Conservation (phyloP, 2,888 invertebrate genomes). For the Eretmocerus hayati region DNA sequence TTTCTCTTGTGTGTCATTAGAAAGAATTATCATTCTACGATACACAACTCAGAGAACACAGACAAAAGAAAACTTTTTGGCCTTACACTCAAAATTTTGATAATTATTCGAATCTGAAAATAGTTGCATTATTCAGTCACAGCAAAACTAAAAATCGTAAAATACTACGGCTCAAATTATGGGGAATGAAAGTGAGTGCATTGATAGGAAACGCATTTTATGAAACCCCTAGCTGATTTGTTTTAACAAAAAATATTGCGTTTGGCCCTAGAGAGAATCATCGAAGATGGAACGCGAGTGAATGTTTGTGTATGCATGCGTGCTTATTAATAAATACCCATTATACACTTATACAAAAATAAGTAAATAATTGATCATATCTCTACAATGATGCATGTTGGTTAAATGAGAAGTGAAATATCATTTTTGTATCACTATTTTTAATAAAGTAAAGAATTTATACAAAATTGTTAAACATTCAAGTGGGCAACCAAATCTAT, state of each 20-base stretch:
- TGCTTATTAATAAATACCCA: conserved; percentile 18
- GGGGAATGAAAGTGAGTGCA: too few species aligned
- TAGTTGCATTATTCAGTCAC: too few species aligned
- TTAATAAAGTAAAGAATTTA: conserved; percentile 36
- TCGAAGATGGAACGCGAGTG: conserved; percentile 31
- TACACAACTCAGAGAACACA: too few species aligned
- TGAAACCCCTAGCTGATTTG: conserved; percentile 43
- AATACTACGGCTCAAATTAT: too few species aligned
- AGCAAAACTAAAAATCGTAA: too few species aligned
- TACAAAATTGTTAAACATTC: conserved; percentile 19
- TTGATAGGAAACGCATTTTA: conserved; percentile 31
- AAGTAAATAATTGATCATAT: conserved; percentile 28
- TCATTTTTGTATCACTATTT: conserved; percentile 41
- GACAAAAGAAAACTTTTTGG: too few species aligned
- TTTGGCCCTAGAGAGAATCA: conserved; percentile 29
- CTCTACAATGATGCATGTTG: conserved; percentile 31
- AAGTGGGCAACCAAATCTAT: conserved; percentile 13
- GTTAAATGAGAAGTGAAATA: conserved; percentile 33
- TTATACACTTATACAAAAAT: conserved; percentile 30
- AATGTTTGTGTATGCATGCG: conserved; percentile 21
- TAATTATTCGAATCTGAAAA: too few species aligned
- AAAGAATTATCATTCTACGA: too few species aligned
- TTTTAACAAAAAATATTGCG: conserved; percentile 31
- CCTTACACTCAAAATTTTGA: too few species aligned
- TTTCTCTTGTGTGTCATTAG: too few species aligned